Evolutionary conservation across 2,797 vertebrate species (phyloP), one percentile per base, ranked within the genome.

Genomic region (Epinephelus awoara): DNA sequence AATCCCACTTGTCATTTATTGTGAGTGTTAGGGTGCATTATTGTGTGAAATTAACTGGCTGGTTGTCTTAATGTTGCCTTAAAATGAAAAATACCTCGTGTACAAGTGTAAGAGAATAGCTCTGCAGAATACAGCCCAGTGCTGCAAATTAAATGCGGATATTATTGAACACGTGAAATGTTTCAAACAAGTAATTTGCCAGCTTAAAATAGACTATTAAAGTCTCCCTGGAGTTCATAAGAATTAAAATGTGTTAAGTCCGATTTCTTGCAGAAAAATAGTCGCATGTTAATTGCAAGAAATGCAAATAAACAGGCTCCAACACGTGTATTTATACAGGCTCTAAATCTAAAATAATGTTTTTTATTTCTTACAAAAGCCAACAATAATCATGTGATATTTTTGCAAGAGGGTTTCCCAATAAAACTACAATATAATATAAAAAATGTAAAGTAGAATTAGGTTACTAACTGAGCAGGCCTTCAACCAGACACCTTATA

Each of bases 391-490:
- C 2, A 2, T 46, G 0, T n/a, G 1, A 18, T n/a, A 12, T 54
- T 67, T 66, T n/a, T 38, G 1, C 44, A 59, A 2, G 7, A 23
- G 10, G 2, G 1, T 27, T 72, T 25, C 73, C 2, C 15, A 63
- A 66, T 29, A 2, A 6, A 61, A n/a, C 7, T 9, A 2, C 1
- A 11, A 1, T n/a, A 4, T 34, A 47, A 62, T 25, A 17, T 50
- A 6, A 34, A 1, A 17, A 21, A 72, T 17, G 13, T 44, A 46
- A 70, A 72, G n/a, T 0, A 5, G 14, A 46, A 64, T 50, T 21
- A 46, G 38, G 51, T 54, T 58, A 52, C 25, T 68, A 44, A 38
- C 7, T 52, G 10, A 76, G 9, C 1, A 78, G 82, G 85, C 89
- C 85, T 84, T 67, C 2, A 59, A 21, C 34, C 44, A 63, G 7